Evolutionary conservation across 2,113 vertebrate genomes (phyloP), one percentile per base, ranked within the genome.

Genomic region (Gymnarchus niloticus): DNA sequence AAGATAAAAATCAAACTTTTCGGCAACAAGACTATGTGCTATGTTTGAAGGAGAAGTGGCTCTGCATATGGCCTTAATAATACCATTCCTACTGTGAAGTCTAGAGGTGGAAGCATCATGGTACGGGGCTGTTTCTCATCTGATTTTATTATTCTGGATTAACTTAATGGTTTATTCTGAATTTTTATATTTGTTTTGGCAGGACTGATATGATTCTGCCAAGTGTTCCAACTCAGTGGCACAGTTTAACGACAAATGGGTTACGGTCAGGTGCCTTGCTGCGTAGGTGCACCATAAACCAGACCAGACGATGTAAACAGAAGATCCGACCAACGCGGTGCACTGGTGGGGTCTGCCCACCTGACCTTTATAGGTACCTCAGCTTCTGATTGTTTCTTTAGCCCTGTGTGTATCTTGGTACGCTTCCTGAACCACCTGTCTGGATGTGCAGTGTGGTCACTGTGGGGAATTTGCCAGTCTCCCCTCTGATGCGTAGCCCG

Each of bases 311-410:
- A 65, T 28, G 33, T 65, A 14, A 65, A 65, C 59, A 65, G 33
- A 65, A 28, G 59, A 33, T 65, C 59, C 14, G 25, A 3, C 59
- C 25, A 28, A 8, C n/a, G 10, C 3, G 25, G 14, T n/a, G 59
- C n/a, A 0, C 59, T 12, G 59, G 59, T 12, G 25, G n/a, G 12
- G 59, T n/a, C 25, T 3, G 59, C 59, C 59, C 10, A 33, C 3
- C 59, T 28, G 59, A 28, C 59, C n/a, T 65, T 65, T 65, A 28
- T 28, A 65, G 59, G 59, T 28, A 14, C n/a, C n/a, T 28, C n/a
- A 8, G 6, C 25, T 65, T 14, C 1, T 14, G 25, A 2, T 28
- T 10, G 25, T 0, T 1, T n/a, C 0, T 8, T 1, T 1, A 0
- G 10, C 59, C 59, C 9, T 2, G 12, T 28, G n/a, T n/a, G n/a